Base-by-base conservation (phyloP, 2,888 invertebrate species). In the Epirrhoe alternata region DNA sequence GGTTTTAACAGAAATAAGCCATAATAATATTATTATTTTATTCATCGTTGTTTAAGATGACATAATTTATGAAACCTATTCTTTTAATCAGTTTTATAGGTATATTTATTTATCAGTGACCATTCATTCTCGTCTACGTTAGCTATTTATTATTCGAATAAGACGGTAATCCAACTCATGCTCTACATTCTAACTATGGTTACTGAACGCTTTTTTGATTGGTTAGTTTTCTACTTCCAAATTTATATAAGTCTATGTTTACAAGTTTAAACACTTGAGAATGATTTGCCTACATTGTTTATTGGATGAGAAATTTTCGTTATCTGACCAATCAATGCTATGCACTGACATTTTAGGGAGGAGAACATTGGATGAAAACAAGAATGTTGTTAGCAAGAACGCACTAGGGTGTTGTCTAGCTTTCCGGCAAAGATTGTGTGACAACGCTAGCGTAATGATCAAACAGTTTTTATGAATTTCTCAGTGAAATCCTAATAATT, bases 391-490 rank as follows among this genome's bases (percentile, higher is more conserved):
- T 55, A 35, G 12, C 45, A 60, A 76, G 70, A 86, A 81, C 86
- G 51, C 61, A 78, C 74, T 80, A 60, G 91, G 92, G 92, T 91
- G 92, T 92, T 90, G 92, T 87, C 90, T 88, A 83, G 86, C 89
- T 90, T 87, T 47, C 89, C 88, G 85, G 85, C 84, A 74, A 75
- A 53, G 31, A 14, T 17, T 49, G 69, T 77, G 66, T 86, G 84
- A 82, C 89, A 89, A 90, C 89, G 89, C 83, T 80, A 83, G 66
- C 78, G 86, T 91, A 92, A 91, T 90, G 92, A 92, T 92, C 85
- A 90, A 92, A 91, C 91, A 88, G 80, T 83, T 85, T 81, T 77
- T 80, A 78, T 78, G 70, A 79, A 82, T 84, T 86, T 83, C 69
- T 86, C 82, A 87, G 80, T 86, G 82, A 74, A 79, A 77, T 59